Evolutionary conservation across 2,888 invertebrate species (phyloP).

Genomic region (Pheosia tremula): DNA sequence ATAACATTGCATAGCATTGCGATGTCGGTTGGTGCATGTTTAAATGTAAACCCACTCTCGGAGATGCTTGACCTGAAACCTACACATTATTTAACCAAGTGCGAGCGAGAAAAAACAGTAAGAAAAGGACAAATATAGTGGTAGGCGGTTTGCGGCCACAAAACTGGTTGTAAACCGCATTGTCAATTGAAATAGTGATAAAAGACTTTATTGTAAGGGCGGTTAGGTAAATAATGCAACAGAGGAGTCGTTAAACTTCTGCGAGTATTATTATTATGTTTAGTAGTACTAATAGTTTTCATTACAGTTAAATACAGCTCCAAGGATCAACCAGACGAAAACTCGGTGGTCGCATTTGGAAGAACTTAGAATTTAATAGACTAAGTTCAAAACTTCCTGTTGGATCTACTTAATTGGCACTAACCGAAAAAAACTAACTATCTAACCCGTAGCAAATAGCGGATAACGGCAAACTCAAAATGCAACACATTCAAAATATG

Average conservation of each 20-base stretch:
- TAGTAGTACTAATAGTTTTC: conserved; percentile 56
- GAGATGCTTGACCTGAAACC: conserved; percentile 68
- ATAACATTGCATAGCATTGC: not conserved
- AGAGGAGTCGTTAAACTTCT: conserved; percentile 31
- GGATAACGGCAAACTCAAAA: too few species aligned
- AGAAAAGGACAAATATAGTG: conserved; percentile 39
- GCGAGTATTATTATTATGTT: conserved; percentile 39
- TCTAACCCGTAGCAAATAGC: too few species aligned
- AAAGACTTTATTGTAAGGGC: conserved; percentile 38
- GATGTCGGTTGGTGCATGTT: not conserved
- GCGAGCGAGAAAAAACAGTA: conserved; percentile 43
- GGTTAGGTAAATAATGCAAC: conserved; percentile 47
- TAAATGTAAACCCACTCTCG: conserved; percentile 31
- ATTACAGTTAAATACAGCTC: conserved; percentile 27
- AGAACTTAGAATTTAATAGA: not conserved
- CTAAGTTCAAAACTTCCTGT: too few species aligned
- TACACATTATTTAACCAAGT: conserved; percentile 52
- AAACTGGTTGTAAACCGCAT: conserved; percentile 65
- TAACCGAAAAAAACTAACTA: too few species aligned
- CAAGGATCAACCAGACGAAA: conserved; percentile 39
- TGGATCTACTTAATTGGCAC: too few species aligned
- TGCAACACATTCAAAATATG: too few species aligned
- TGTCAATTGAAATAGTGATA: conserved; percentile 32
- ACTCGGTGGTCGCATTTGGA: conserved; percentile 12
- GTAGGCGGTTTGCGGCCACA: conserved; percentile 64